Evolutionary conservation across 2,113 vertebrate genomes (phyloP), one percentile per base, ranked within the genome.

Genomic region (Apteryx owenii): DNA sequence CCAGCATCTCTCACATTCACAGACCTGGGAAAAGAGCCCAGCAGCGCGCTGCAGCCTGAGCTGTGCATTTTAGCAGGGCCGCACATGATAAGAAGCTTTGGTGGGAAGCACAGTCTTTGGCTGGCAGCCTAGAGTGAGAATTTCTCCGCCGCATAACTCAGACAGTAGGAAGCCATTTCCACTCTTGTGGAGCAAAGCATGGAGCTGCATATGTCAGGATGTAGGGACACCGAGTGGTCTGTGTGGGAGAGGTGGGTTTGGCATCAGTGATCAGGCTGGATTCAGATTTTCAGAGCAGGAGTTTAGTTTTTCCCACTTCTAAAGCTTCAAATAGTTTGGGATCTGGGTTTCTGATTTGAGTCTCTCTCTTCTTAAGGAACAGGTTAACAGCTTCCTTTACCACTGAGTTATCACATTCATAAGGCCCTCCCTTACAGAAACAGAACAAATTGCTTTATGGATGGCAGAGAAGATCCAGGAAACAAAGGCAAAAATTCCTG

Each of bases 11-110:
- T 71, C 69, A 81, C 51, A n/a, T 40, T 87, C 81, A 42, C 23
- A 76, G 60, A 31, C 50, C 51, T 85, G 91, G 89, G 93, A 92
- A 92, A 69, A 25, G 61, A 85, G 73, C 93, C 91, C 77, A 72
- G 84, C 70, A 56, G 50, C 20, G 23, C 85, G 28, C 46, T 61
- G 38, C 51, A 72, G 12, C 44, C 85, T 64, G 71, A 72, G 71
- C 73, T 72, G 42, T 2, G 10, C 40, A 5, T 90, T 80, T 78
- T 18, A 0, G 11, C 54, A 60, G 65, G 42, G 40, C 64, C 71
- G 50, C 60, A 21, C 50, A 9, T 6, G 51, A 64, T 19, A n/a
- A 1, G 4, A 54, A 91, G 51, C 25, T 22, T 4, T 42, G 62
- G 73, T 95, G 78, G 61, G 38, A 87, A 88, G 22, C 71, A 69